Base-by-base conservation (phyloP, 1,140 invertebrate genomes). In the Drosophila lacertosa region DNA sequence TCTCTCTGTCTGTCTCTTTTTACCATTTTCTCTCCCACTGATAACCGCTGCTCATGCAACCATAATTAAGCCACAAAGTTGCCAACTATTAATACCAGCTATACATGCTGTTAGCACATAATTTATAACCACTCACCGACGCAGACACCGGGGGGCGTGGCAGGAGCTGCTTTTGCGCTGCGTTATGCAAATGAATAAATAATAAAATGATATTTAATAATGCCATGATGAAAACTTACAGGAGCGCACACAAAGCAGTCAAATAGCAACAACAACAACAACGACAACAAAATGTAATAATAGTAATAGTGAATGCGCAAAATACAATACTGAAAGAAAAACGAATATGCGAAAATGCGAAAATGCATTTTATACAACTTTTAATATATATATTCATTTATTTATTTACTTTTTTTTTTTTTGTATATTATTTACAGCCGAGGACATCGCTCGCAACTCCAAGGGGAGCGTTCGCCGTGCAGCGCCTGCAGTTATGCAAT, bases 141-240 rank as follows among this genome's bases (percentile, higher is more conserved):
- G 35, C n/a, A 10, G 33, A 2, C 33, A n/a, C 10, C 5, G 24
- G 24, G 0, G 24, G 6, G 3, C 5, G n/a, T 4, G 6, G 3
- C 5, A 6, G 16, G 32, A 6, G 33, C 1, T 5, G 4, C 18
- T 22, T 26, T 50, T 51, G 32, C 33, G 33, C 11, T 60, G 24
- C 44, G 22, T 45, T 55, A 35, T 73, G 64, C 33, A 45, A 60
- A 64, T 83, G 72, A 64, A 76, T 86, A 76, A 80, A 77, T 86
- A 86, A 84, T 84, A 35, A 50, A 51, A 80, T 68, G 15, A 57
- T 86, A 77, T 84, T 84, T 64, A 80, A 86, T 76, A 80, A 83
- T 75, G 71, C 59, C 45, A 70, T 45, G 72, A 48, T 64, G 55
- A 68, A 64, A 77, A 59, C 58, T 67, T 54, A 40, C 39, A 54